A percentile compares a stretch with the other conserved stretches of the same genome.
phyloP scores from a whole-genome alignment of 2,113 vertebrate species.

The Bos javanicus region DNA sequence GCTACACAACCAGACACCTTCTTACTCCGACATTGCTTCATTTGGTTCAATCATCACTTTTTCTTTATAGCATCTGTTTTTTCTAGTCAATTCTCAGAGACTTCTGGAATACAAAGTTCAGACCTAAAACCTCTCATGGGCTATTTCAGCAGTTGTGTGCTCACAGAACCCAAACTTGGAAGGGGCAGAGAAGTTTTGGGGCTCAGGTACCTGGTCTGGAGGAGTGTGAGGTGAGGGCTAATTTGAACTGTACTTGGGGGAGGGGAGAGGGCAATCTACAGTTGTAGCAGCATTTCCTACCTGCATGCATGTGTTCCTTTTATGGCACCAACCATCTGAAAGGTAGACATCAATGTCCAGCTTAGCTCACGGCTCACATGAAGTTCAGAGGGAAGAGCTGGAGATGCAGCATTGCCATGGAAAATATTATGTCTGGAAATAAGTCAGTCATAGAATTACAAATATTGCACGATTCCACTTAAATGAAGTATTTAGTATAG shows the following conservation, averaged over 20 bases:
- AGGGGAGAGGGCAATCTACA: too few relatives aligned
- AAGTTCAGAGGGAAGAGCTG: accelerated
- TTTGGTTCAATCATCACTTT: conserved; percentile 49
- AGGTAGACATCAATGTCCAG: not conserved
- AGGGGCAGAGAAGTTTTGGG: not conserved
- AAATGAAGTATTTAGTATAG: not conserved
- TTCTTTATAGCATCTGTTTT: conserved; percentile 50
- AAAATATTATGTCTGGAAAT: not conserved
- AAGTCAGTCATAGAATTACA: not conserved
- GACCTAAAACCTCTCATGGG: not conserved
- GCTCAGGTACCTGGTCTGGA: not conserved
- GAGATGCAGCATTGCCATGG: not conserved
- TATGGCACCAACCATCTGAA: not conserved
- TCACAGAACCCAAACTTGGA: not conserved
- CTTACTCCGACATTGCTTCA: conserved; percentile 60
- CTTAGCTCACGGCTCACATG: accelerated
- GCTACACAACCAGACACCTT: conserved; percentile 58
- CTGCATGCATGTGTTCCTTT: too few relatives aligned
- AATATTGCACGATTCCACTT: not conserved
- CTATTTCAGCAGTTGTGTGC: not conserved
- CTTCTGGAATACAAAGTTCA: conserved; percentile 43
- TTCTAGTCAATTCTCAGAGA: conserved; percentile 24
- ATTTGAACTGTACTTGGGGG: not conserved
- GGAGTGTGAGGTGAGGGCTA: not conserved
- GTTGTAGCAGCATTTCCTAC: not conserved